These are phyloP conservation scores for Otocyon megalotis DNA, from an alignment of 2,113 vertebrate genomes.

Conservation along the genomic window DNA sequence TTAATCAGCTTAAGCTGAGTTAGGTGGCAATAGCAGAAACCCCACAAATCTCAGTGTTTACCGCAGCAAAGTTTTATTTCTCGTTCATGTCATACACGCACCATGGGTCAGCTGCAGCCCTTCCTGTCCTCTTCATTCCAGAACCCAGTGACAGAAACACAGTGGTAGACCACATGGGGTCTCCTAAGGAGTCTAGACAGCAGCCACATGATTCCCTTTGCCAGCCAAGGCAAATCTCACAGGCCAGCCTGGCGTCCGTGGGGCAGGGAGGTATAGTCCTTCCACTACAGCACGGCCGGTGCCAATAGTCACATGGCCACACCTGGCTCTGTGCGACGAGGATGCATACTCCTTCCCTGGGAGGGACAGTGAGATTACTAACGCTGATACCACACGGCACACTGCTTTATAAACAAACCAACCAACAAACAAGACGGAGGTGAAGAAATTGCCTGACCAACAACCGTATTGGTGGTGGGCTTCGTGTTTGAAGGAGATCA, in stretches of 20 bases:
- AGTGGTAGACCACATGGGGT: neutral
- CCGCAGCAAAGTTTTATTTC: neutral
- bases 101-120: neutral
- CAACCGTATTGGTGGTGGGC: neutral
- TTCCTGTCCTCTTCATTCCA: neutral
- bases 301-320: slow-evolving; percentile 43
- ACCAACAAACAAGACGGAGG: neutral
- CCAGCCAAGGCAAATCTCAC: slow-evolving; percentile 55
- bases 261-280: neutral
- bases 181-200: neutral
- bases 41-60: neutral
- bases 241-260: slow-evolving; percentile 30
- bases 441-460: neutral
- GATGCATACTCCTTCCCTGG: neutral
- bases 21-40: neutral
- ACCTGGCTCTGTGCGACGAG: neutral
- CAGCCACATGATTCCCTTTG: neutral
- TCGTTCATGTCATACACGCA: neutral
- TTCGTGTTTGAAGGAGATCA: neutral
- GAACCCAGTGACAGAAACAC: neutral
- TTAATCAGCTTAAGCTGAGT: neutral
- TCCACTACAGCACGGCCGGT: neutral
- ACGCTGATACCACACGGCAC: neutral
- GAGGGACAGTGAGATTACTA: neutral
- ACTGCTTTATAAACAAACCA: neutral